Percentiles rank a stretch among this genome's conserved stretches.
Evolutionary conservation across 2,797 vertebrate genomes (phyloP).

Genomic region (Rhynchonycteris naso): DNA sequence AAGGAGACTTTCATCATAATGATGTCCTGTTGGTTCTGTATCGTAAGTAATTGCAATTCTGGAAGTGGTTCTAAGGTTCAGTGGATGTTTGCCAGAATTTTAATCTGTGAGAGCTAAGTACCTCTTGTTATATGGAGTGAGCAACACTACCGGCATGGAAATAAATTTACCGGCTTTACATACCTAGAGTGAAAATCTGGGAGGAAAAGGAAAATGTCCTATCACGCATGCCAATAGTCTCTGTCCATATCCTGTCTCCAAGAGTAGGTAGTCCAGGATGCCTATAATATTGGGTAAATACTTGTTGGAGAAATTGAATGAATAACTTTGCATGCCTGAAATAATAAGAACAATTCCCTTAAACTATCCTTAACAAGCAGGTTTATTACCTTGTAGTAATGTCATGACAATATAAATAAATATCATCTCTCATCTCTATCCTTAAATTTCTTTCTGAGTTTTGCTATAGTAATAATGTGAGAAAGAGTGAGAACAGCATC

Average conservation of each 20-base stretch:
- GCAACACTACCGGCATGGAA: slow-evolving; percentile 42
- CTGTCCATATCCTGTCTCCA: neutral
- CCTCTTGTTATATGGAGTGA: slow-evolving; percentile 38
- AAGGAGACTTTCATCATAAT: slow-evolving; percentile 55
- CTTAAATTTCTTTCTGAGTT: neutral
- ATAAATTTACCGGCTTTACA: neutral
- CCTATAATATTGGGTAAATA: neutral
- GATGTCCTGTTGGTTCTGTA: slow-evolving; percentile 56
- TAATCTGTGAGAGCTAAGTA: slow-evolving; percentile 64
- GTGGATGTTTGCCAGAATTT: slow-evolving; percentile 62
- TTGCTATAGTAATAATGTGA: neutral
- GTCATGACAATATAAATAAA: neutral
- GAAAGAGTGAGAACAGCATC: neutral
- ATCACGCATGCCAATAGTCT: neutral
- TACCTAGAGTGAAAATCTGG: neutral
- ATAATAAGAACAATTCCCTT: slow-evolving; percentile 12
- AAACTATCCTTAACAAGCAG: neutral
- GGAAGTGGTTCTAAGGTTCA: slow-evolving; percentile 57
- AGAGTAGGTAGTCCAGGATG: neutral
- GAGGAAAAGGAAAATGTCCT: neutral
- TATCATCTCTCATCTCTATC: neutral
- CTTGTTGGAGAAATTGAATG: neutral
- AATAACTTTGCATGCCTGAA: neutral
- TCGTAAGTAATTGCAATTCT: slow-evolving; percentile 71
- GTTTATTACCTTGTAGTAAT: neutral